These are phyloP conservation scores for Belonocnema kinseyi DNA, from an alignment of 1,140 invertebrate genomes.

Conservation along the genomic window DNA sequence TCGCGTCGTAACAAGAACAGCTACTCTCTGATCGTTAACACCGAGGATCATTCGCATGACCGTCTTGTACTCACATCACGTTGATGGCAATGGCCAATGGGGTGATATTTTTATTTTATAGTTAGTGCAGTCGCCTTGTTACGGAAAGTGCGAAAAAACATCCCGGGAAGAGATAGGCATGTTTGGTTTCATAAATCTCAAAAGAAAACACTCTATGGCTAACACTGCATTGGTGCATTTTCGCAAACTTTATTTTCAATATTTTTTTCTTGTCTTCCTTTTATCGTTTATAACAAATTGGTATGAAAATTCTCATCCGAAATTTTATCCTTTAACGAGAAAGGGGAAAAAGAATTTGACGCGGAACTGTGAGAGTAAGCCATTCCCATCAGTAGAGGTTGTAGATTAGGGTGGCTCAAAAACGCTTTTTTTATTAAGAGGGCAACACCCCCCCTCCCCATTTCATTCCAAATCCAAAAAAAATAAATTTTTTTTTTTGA, in stretches of 20 bases:
- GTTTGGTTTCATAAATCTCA: too few species aligned
- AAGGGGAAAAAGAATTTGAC: neutral
- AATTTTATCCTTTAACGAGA: neutral
- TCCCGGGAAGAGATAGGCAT: too few species aligned
- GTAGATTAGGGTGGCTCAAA: too few species aligned
- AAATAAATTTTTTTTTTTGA: too few species aligned
- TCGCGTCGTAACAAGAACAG: constrained; percentile 6
- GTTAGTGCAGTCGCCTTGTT: neutral
- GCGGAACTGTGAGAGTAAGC: neutral
- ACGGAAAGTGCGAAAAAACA: neutral
- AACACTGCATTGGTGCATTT: too few species aligned
- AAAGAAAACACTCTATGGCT: too few species aligned
- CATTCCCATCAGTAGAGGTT: constrained; percentile 2
- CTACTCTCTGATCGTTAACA: neutral
- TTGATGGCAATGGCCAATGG: neutral
- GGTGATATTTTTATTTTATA: neutral
- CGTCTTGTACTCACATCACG: neutral
- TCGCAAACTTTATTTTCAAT: too few species aligned
- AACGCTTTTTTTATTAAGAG: too few species aligned
- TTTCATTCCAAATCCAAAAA: too few species aligned
- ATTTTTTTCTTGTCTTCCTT: too few species aligned
- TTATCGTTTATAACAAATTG: too few species aligned
- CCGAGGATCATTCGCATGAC: constrained; percentile 5
- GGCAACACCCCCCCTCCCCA: too few species aligned
- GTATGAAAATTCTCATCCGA: neutral